Evolutionary conservation across 2,888 invertebrate genomes (phyloP).

Genomic region (Morpho achilles): DNA sequence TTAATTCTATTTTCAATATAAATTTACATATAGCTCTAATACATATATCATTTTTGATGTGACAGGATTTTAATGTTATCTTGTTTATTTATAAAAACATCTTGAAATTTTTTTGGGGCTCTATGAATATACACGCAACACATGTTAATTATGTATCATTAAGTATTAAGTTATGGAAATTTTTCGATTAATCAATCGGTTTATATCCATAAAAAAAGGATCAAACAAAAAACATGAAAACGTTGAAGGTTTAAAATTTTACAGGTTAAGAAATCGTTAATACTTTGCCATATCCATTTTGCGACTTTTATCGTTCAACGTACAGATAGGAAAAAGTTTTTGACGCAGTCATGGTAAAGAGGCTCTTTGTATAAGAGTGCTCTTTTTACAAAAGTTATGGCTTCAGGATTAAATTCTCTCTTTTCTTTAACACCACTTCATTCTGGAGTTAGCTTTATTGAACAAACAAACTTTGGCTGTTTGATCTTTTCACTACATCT

Average conservation of each 20-base stretch:
- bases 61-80: constrained; percentile 1
- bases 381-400: constrained; percentile 67
- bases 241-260: too few species aligned
- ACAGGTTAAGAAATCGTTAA: background rate
- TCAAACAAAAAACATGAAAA: background rate
- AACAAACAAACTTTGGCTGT: constrained; percentile 29
- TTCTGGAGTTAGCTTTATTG: constrained; percentile 41
- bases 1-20: too few species aligned
- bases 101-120: too few species aligned
- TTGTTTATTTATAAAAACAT: constrained; percentile 5
- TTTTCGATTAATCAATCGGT: too few species aligned
- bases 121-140: too few species aligned
- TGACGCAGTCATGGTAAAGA: constrained; percentile 64
- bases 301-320: constrained; percentile 22
- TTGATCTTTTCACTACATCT: constrained; percentile 22
- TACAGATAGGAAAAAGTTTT: constrained; percentile 57
- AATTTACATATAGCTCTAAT: too few species aligned
- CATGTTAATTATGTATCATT: too few species aligned
- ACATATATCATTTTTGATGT: background rate
- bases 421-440: constrained; percentile 53
- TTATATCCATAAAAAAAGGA: background rate
- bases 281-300: constrained; percentile 28
- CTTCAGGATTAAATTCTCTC: constrained; percentile 67
- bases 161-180: too few species aligned
- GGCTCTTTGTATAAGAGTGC: constrained; percentile 56